Evolutionary conservation across 2,113 vertebrate genomes (phyloP).

Genomic region (Peromyscus maniculatus): DNA sequence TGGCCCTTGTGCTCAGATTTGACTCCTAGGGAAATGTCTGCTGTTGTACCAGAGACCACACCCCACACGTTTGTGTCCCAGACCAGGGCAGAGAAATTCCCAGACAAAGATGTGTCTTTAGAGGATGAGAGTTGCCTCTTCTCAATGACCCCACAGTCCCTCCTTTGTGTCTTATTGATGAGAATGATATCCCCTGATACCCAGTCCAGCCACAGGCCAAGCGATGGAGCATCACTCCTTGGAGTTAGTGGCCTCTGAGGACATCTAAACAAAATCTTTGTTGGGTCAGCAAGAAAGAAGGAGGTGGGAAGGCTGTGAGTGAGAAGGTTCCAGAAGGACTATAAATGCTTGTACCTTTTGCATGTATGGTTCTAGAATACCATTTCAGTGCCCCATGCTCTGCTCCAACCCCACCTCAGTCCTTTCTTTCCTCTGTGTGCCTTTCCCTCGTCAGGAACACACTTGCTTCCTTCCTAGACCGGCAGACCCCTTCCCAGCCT

Average conservation of each 20-base stretch:
- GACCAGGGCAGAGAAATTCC: background rate
- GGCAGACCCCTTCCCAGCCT: background rate
- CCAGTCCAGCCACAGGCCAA: background rate
- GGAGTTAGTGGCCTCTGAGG: background rate
- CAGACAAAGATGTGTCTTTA: background rate
- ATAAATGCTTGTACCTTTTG: accelerated
- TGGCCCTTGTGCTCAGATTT: background rate
- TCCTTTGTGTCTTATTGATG: background rate
- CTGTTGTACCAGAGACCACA: background rate
- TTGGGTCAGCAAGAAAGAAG: background rate
- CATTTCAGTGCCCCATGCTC: background rate
- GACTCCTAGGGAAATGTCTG: slow-evolving; percentile 40
- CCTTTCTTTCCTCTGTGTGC: background rate
- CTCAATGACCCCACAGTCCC: background rate
- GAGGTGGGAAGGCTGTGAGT: background rate
- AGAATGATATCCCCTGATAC: background rate
- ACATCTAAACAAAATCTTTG: background rate
- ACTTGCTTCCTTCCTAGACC: background rate
- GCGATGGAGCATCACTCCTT: background rate
- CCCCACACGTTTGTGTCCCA: background rate
- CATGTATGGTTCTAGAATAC: background rate
- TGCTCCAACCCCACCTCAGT: accelerated
- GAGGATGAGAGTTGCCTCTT: background rate
- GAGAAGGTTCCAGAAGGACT: background rate
- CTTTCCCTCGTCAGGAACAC: background rate